Evolutionary conservation across 1,140 invertebrate genomes (phyloP).

Genomic region (Drosophila serrata): DNA sequence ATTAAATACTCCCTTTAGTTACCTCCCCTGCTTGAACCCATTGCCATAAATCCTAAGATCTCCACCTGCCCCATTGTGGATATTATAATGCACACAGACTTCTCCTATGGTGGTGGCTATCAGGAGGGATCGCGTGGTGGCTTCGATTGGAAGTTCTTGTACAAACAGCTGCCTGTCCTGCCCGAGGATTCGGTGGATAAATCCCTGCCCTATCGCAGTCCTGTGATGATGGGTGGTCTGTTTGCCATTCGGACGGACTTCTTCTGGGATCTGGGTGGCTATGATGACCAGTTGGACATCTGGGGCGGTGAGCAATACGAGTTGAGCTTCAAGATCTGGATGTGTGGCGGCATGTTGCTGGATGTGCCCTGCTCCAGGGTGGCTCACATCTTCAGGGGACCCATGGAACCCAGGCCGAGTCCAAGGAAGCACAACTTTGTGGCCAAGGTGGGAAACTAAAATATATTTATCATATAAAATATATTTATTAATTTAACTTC

Average conservation of each 20-base stretch:
- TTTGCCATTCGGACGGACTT: constrained; percentile 96
- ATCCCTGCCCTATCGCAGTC: constrained; percentile 91
- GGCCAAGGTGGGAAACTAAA: constrained; percentile 32
- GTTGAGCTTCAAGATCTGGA: constrained; percentile 97
- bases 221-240: constrained; percentile 98
- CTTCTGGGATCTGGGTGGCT: constrained; percentile 98
- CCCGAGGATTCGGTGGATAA: constrained; percentile 90
- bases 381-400: constrained; percentile 91
- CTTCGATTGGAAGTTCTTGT: constrained; percentile 95
- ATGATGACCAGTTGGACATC: constrained; percentile 95
- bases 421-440: constrained; percentile 88
- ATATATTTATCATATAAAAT: not conserved
- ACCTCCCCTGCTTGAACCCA: constrained; percentile 91
- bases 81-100: constrained; percentile 92
- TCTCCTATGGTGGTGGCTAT: constrained; percentile 90
- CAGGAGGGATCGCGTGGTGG: constrained; percentile 93
- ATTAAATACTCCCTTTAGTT: constrained; percentile 76
- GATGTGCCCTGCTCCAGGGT: constrained; percentile 97
- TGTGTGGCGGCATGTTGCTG: constrained; percentile 95
- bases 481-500: not conserved
- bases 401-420: constrained; percentile 93
- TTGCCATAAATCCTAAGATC: constrained; percentile 90
- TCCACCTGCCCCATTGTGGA: constrained; percentile 95
- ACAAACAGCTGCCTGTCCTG: constrained; percentile 92
- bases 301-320: constrained; percentile 99